These are phyloP conservation scores for Stramonita haemastoma DNA, from an alignment of 2,888 invertebrate genomes.

Conservation along the genomic window DNA sequence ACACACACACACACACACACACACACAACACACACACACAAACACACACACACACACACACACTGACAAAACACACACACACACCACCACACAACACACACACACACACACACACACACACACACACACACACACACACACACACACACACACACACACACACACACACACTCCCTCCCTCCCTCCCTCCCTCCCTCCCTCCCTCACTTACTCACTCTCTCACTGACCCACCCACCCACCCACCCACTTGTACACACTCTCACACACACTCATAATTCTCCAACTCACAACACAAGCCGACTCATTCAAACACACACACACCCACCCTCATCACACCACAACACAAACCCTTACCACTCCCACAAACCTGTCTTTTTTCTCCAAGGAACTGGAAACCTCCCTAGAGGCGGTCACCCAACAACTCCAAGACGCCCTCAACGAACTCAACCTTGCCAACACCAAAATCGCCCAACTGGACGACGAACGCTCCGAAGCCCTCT, in stretches of 20 bases:
- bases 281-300: neutral
- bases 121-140: too few relatives aligned
- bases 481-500: constrained; percentile 43
- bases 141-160: too few relatives aligned
- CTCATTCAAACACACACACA: neutral
- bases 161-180: too few relatives aligned
- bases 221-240: too few relatives aligned
- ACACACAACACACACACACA: neutral
- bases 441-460: constrained; percentile 55
- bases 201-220: too few relatives aligned
- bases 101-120: constrained; percentile 10
- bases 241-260: too few relatives aligned
- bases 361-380: neutral
- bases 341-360: too few relatives aligned
- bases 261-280: too few relatives aligned
- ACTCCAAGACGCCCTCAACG: constrained; percentile 60
- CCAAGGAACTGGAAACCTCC: constrained; percentile 47
- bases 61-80: too few relatives aligned
- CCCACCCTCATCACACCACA: neutral
- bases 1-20: neutral
- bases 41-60: neutral
- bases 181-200: too few relatives aligned
- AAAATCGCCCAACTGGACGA: constrained; percentile 50
- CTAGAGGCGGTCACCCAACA: constrained; percentile 53
- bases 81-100: neutral